A percentile compares a stretch with the other conserved stretches of the same genome.
Evolutionary conservation across 92 coral and sea anemone genomes (phyloP).

Genomic region (Phenganax stokvisi): DNA sequence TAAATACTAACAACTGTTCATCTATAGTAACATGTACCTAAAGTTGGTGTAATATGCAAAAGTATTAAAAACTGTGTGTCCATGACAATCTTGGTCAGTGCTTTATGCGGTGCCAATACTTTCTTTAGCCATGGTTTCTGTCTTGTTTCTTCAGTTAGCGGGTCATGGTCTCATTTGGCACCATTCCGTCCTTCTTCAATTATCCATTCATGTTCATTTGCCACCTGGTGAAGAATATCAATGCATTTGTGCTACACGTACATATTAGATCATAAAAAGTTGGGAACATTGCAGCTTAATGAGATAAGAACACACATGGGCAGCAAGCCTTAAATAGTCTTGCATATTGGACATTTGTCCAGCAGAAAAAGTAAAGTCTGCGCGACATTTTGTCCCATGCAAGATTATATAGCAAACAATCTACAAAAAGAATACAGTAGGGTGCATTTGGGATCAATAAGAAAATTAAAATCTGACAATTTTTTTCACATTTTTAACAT

Average conservation of each 20-base stretch:
- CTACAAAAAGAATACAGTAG: too few species aligned
- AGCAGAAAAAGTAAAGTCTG: too few species aligned
- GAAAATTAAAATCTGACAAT: too few species aligned
- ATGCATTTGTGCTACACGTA: too few species aligned
- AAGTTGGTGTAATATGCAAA: slow-evolving; percentile 8
- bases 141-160: slow-evolving; percentile 13
- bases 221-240: slow-evolving; percentile 25
- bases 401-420: too few species aligned
- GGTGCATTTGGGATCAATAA: too few species aligned
- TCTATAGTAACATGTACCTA: slow-evolving; percentile 8
- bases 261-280: too few species aligned
- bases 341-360: too few species aligned
- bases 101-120: not conserved
- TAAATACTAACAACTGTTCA: not conserved
- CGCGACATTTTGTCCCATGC: too few species aligned
- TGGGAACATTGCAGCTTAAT: too few species aligned
- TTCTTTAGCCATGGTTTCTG: slow-evolving; percentile 18
- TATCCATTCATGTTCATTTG: slow-evolving; percentile 24
- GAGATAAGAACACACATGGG: too few species aligned
- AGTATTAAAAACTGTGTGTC: slow-evolving; percentile 16
- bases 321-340: too few species aligned
- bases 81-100: slow-evolving; percentile 20
- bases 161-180: slow-evolving; percentile 11
- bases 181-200: slow-evolving; percentile 4
- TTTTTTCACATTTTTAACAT: slow-evolving; percentile 23